Evolutionary conservation across 2,113 vertebrate genomes (phyloP), one percentile per base, ranked within the genome.

Genomic region (Thalassoma bifasciatum): DNA sequence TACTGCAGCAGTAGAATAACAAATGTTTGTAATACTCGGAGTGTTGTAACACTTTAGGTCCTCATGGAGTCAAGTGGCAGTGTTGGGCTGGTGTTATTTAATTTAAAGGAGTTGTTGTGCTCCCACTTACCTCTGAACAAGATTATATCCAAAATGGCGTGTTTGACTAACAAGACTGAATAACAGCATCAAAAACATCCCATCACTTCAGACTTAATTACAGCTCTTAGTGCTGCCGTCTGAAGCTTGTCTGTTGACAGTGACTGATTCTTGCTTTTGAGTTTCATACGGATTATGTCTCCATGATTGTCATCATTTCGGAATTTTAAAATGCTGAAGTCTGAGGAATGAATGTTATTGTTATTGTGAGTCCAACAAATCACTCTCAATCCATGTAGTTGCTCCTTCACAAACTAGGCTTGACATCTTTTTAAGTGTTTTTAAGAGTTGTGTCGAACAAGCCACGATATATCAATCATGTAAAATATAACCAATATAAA

Each of bases 401-500:
- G 56, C 42, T 66, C 50, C 37, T 24, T 64, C 38, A 52, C 6
- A 1, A 66, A 47, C 47, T 65, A 59, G 61, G 36, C 53, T n/a
- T 51, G 50, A 38, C 36, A 53, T 42, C 24, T 56, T 17, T 62
- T 47, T 52, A 1, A 71, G 61, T 76, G 65, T 66, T 86, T 81
- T 87, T 79, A 66, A 72, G 50, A 64, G 52, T 80, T 75, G n/a
- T 34, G 72, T 73, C 73, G 34, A 64, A 83, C 58, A 64, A 59
- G 71, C 49, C 49, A 34, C 77, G 22, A 70, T 66, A 38, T 88
- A 38, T 76, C 50, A 80, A 50, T 76, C 54, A 74, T 85, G 83
- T 79, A 52, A 77, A 56, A 70, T 72, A 61, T 84, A 74, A 88
- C 75, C 77, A 79, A 61, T 70, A 40, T 73, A 57, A 74, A 83